Evolutionary conservation across 2,797 vertebrate genomes (phyloP).

Genomic region (Esox masquinongy): DNA sequence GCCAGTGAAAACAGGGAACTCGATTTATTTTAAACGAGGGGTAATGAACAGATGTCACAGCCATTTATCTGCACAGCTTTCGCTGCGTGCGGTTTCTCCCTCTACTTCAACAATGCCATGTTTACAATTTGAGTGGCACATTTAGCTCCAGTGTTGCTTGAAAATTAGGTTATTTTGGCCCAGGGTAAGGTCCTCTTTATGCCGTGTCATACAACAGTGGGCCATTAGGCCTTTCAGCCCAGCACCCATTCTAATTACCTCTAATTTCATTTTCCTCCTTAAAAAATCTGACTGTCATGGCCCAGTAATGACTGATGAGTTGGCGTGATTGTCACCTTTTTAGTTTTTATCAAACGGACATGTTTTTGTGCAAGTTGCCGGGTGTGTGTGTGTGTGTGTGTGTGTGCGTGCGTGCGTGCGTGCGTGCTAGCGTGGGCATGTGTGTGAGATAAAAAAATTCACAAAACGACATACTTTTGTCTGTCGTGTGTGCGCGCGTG

Average conservation of each 20-base stretch:
- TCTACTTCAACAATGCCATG: conserved; percentile 52
- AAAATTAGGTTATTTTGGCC: conserved; percentile 20
- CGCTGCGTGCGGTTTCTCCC: conserved; percentile 38
- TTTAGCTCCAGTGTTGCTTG: conserved; percentile 39
- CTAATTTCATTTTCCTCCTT: background rate
- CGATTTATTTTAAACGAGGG: conserved; percentile 57
- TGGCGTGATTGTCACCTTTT: background rate
- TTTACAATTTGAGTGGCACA: conserved; percentile 44
- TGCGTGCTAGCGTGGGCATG: background rate
- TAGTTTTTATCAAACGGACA: background rate
- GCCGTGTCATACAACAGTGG: conserved; percentile 1
- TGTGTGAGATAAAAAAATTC: background rate
- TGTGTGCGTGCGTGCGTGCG: background rate
- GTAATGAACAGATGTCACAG: conserved; percentile 76
- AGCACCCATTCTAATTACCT: background rate
- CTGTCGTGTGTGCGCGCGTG: conserved; percentile 30
- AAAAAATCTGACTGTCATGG: background rate
- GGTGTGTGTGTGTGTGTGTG: background rate
- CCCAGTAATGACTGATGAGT: background rate
- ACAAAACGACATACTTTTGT: conserved; percentile 13
- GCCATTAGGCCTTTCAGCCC: background rate
- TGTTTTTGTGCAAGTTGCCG: background rate
- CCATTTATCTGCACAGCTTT: conserved; percentile 63
- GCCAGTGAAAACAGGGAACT: conserved; percentile 46
- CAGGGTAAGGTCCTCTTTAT: conserved; percentile 5